Base-by-base conservation (phyloP, 1,140 invertebrate species). In the Stenopsyche tienmushanensis region DNA sequence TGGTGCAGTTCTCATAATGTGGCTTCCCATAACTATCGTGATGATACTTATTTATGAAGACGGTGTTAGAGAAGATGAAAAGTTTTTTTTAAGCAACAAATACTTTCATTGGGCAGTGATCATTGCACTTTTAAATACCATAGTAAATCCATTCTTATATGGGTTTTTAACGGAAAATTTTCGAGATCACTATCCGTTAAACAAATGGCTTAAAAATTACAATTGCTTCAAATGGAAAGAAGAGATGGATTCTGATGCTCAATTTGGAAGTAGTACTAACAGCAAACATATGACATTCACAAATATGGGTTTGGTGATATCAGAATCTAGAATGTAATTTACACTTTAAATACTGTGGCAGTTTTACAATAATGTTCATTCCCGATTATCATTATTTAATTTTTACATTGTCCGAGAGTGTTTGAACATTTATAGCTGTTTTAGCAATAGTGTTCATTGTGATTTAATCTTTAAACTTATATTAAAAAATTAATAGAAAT, bases 101-200 rank as follows among this genome's bases (percentile, higher is more conserved):
- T 81, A 85, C 71, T 85, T 85, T 66, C 72, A 85, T 8, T 80
- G 79, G 75, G 74, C 85, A 2, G 76, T 89, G 24, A 74, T 85
- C 8, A 74, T 87, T 0, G 87, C 86, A 2, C 83, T 88, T 57
- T 75, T 88, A 13, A 90, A 90, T 72, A 88, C 87, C 5, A 86
- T 89, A 67, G 85, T 90, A 47, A 93, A 92, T 79, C 91, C 91
- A 1, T 76, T 93, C 13, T 82, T 92, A 13, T 92, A 91, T 72
- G 90, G 90, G 49, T 84, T 91, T 60, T 84, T 91, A 71, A 90
- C 88, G 3, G 88, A 89, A 63, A 89, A 88, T 72, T 91, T 92
- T 75, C 78, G 89, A 69, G 64, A 70, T 17, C 39, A 66, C 44
- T 67, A 41, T 47, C 62, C 65, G 17, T 42, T 64, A 17, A 62